Evolutionary conservation across 2,888 invertebrate genomes (phyloP).

Genomic region (Argyra leucocephala): DNA sequence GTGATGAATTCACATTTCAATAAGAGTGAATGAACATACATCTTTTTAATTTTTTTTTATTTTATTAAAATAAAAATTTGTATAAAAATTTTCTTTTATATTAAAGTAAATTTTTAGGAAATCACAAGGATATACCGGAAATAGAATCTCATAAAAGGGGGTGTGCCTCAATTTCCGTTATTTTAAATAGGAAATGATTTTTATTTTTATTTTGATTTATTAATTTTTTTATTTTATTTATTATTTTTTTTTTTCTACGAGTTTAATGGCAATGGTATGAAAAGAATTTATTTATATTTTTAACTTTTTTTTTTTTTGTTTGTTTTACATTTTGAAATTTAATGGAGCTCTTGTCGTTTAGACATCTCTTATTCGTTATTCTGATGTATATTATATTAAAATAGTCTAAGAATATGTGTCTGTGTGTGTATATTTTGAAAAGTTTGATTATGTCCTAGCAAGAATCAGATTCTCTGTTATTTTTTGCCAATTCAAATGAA

Average conservation of each 20-base stretch:
- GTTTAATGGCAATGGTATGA: not conserved
- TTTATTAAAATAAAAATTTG: no score
- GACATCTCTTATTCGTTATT: not conserved
- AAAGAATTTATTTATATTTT: not conserved
- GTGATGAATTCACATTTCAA: no score
- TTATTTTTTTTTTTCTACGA: not conserved
- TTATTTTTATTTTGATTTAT: not conserved
- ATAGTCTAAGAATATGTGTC: not conserved
- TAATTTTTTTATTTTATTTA: not conserved
- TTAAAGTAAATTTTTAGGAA: not conserved
- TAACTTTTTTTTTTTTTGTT: not conserved
- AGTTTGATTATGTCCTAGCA: no score
- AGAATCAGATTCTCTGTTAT: no score
- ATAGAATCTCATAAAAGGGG: conserved; percentile 25
- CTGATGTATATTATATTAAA: not conserved
- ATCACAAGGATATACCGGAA: conserved; percentile 22
- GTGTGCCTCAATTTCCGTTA: conserved; percentile 25
- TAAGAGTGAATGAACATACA: no score
- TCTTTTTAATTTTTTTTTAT: no score
- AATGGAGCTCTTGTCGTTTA: not conserved
- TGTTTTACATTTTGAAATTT: not conserved
- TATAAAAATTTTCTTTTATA: no score
- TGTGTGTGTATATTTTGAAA: not conserved
- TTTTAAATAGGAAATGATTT: conserved; percentile 10
- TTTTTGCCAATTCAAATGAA: not conserved